Percentiles rank a stretch among this genome's conserved stretches.
phyloP scores from a whole-genome alignment of 2,888 invertebrate genomes.

The Polia nebulosa region DNA sequence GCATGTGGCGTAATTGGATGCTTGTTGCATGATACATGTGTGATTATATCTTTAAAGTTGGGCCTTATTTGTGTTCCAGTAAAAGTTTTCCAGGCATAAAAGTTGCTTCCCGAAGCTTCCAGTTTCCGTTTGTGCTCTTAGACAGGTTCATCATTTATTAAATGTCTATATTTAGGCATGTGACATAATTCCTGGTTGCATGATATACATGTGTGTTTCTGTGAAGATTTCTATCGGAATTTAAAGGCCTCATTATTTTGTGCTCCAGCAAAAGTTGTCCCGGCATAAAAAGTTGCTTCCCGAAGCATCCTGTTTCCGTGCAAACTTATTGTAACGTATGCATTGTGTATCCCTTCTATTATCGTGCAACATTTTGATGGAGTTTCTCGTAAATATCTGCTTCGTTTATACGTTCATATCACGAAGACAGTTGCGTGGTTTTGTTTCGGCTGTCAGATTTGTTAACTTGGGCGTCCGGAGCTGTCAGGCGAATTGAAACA shows the following conservation, averaged over 20 bases:
- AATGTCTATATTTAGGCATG: too few relatives aligned
- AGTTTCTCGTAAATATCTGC: constrained; percentile 16
- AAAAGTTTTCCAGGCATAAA: constrained; percentile 10
- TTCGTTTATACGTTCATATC: constrained; percentile 22
- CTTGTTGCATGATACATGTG: constrained; percentile 2
- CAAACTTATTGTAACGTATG: constrained; percentile 1
- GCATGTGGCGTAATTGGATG: constrained; percentile 20
- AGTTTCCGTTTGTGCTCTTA: background rate
- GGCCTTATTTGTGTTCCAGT: background rate
- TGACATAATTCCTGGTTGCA: too few relatives aligned
- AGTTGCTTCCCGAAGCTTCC: constrained; percentile 6
- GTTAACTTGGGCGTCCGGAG: constrained; percentile 62
- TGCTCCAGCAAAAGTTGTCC: constrained; percentile 5
- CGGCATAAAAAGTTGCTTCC: constrained; percentile 5
- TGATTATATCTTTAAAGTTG: constrained; percentile 23
- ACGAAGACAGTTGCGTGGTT: constrained; percentile 40
- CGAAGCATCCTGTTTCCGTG: background rate
- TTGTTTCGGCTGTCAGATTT: constrained; percentile 57
- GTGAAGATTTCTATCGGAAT: too few relatives aligned
- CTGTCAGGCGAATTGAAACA: constrained; percentile 65
- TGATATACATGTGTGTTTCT: too few relatives aligned
- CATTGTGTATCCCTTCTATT: constrained; percentile 22
- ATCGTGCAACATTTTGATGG: constrained; percentile 23
- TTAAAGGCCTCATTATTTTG: too few relatives aligned
- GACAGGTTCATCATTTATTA: too few relatives aligned